Evolutionary conservation across 2,888 invertebrate species (phyloP).

Genomic region (Buathra laborator): DNA sequence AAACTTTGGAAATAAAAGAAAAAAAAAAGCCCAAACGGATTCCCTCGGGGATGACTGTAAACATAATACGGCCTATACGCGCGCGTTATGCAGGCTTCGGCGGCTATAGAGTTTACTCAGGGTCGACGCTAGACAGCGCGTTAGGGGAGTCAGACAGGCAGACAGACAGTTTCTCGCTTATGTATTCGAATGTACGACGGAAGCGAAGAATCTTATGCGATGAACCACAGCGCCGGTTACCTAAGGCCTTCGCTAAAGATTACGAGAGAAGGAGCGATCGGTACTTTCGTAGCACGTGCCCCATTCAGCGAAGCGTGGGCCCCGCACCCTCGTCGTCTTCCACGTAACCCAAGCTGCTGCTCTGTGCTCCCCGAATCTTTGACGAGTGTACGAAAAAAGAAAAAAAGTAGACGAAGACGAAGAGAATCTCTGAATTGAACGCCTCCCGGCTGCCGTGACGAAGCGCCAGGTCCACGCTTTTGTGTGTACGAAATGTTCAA

Average conservation of each 20-base stretch:
- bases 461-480: constrained; percentile 73
- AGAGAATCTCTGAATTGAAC: constrained; percentile 49
- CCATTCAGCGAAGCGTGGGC: constrained; percentile 77
- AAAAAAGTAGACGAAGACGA: constrained; percentile 9
- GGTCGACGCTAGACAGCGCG: constrained; percentile 21
- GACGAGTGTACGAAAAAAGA: constrained; percentile 39
- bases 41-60: constrained; percentile 22
- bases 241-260: constrained; percentile 55
- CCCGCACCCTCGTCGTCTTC: constrained; percentile 80
- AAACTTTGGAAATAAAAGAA: constrained; percentile 49
- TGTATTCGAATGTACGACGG: constrained; percentile 41
- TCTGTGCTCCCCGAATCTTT: neutral
- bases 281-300: constrained; percentile 81
- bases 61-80: constrained; percentile 14
- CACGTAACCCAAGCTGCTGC: constrained; percentile 51
- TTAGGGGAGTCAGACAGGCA: constrained; percentile 33
- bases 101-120: constrained; percentile 64
- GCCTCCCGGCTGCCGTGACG: constrained; percentile 77
- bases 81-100: constrained; percentile 11
- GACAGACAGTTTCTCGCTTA: constrained; percentile 61
- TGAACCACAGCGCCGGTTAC: constrained; percentile 17
- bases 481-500: constrained; percentile 67
- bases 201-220: constrained; percentile 43
- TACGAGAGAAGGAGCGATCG: constrained; percentile 61
- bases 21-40: constrained; percentile 30